Percentiles rank a stretch among this genome's conserved stretches.
Evolutionary conservation across 2,797 vertebrate genomes (phyloP).

Genomic region (Gobio occitaniae): DNA sequence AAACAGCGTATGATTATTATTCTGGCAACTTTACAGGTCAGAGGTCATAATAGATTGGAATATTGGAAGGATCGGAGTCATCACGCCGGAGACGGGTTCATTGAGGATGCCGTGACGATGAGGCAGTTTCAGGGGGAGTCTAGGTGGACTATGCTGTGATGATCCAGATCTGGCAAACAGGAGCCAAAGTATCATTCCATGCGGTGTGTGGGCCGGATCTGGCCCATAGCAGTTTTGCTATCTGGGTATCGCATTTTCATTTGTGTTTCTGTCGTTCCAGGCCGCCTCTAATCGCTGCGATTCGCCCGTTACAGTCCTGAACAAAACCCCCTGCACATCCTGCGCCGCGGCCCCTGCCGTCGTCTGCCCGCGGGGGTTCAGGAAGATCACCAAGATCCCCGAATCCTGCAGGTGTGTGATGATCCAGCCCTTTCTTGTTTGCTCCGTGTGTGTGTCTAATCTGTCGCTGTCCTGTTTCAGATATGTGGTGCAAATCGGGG

Average conservation of each 20-base stretch:
- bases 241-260: not conserved
- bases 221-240: not conserved
- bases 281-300: constrained; percentile 76
- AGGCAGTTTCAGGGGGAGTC: no score
- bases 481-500: constrained; percentile 83
- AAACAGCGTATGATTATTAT: no score
- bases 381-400: constrained; percentile 48
- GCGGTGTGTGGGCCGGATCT: not conserved
- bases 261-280: constrained; percentile 36
- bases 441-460: not conserved
- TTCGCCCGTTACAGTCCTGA: constrained; percentile 62
- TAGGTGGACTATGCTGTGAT: not conserved
- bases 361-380: constrained; percentile 80
- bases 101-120: no score
- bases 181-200: not conserved
- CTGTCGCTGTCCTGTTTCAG: constrained; percentile 69
- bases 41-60: no score
- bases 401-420: constrained; percentile 83
- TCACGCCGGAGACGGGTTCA: no score
- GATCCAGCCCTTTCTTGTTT: not conserved
- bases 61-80: no score
- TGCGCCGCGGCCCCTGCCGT: constrained; percentile 70
- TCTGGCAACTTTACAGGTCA: no score
- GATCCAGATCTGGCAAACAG: not conserved
- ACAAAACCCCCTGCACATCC: constrained; percentile 78